These are phyloP conservation scores for Metallyticus violacea DNA, from an alignment of 2,888 invertebrate species.

Conservation along the genomic window DNA sequence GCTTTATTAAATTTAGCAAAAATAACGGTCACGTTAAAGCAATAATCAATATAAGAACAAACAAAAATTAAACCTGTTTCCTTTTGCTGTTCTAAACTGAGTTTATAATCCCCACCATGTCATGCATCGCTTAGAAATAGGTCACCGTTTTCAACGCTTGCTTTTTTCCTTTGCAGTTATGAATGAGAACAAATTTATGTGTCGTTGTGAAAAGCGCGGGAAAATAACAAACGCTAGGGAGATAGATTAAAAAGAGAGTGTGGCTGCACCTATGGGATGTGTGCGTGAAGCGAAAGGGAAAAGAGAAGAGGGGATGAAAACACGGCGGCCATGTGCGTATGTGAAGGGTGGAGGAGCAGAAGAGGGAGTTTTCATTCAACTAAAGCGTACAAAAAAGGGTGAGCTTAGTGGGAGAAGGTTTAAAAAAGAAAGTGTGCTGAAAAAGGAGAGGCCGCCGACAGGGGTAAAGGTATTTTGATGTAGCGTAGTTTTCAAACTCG, in stretches of 20 bases:
- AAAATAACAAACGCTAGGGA: neutral
- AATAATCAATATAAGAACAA: too few relatives aligned
- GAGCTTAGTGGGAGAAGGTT: neutral
- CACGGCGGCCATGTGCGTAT: neutral
- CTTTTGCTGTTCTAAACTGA: too few relatives aligned
- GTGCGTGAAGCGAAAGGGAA: neutral
- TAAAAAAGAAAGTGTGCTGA: neutral
- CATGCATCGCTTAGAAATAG: neutral
- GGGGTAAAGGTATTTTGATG: neutral
- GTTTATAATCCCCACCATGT: too few relatives aligned
- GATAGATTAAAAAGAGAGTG: neutral
- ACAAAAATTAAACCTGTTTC: too few relatives aligned
- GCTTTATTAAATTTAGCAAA: too few relatives aligned
- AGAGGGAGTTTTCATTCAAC: neutral
- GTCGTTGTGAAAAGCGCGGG: neutral
- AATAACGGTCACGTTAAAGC: too few relatives aligned
- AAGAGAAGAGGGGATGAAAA: neutral
- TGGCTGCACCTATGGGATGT: neutral
- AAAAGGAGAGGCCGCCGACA: neutral
- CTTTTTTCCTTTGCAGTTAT: neutral
- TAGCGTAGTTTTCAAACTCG: neutral
- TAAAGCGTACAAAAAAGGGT: neutral
- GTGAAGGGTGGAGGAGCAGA: neutral
- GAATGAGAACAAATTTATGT: neutral
- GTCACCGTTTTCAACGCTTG: neutral